Conservation (phyloP, 2,113 vertebrate genomes). For the human (Homo sapiens) region DNA sequence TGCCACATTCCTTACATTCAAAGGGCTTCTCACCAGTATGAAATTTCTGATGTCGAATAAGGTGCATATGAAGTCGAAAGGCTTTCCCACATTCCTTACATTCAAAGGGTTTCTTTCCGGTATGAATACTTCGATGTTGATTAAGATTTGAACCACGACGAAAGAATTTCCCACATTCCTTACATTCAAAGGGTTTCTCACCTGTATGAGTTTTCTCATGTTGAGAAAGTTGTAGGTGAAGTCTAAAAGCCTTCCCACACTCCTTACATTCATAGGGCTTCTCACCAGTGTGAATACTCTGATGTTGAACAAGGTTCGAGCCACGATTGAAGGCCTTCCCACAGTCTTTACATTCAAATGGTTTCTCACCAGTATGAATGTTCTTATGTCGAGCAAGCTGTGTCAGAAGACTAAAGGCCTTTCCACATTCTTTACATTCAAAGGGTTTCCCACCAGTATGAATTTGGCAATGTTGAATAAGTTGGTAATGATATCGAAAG, state of each 20-base stretch:
- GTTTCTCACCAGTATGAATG: neutral
- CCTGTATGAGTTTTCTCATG: neutral
- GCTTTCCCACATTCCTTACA: constrained; percentile 18
- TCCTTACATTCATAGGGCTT: neutral
- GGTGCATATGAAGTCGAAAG: neutral
- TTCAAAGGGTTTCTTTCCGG: neutral
- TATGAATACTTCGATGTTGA: neutral
- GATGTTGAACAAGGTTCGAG: neutral
- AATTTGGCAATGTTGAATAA: neutral
- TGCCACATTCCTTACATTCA: constrained; percentile 57
- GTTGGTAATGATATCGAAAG: neutral
- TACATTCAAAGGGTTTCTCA: neutral
- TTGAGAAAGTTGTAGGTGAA: neutral
- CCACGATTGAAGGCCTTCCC: neutral
- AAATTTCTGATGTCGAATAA: constrained; percentile 58
- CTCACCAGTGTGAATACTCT: neutral
- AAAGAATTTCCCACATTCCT: neutral
- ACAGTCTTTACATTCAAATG: neutral
- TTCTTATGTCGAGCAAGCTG: neutral
- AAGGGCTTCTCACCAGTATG: constrained; percentile 63
- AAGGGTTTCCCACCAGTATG: neutral
- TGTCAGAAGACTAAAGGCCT: neutral
- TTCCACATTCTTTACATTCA: neutral
- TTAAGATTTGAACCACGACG: neutral
- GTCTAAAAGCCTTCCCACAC: neutral